A percentile compares a stretch with the other conserved stretches of the same genome.
These are phyloP conservation scores for Corydoras sp. DNA, from an alignment of 2,113 vertebrate species.

Conservation along the genomic window DNA sequence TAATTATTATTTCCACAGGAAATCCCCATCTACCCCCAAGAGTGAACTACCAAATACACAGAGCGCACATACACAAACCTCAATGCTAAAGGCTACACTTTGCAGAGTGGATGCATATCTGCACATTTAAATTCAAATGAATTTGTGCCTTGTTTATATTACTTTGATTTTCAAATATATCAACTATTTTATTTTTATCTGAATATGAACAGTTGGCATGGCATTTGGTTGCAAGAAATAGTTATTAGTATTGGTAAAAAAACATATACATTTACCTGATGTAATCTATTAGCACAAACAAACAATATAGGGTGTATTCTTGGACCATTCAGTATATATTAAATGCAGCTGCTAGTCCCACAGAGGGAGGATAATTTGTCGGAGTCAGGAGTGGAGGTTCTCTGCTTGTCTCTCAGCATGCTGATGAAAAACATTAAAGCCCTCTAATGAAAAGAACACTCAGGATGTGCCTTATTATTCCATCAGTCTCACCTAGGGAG, in stretches of 20 bases:
- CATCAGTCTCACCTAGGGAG: conserved; percentile 98
- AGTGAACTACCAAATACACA: conserved; percentile 28
- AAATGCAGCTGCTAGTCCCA: conserved; percentile 80
- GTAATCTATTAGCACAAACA: not conserved
- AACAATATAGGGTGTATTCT: conserved; percentile 10
- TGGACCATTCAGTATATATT: conserved; percentile 54
- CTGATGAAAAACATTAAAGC: conserved; percentile 95
- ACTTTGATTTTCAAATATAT: too few relatives aligned
- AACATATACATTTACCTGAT: not conserved
- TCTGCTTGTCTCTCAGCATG: conserved; percentile 89
- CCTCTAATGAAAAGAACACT: conserved; percentile 98
- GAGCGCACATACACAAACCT: conserved; percentile 18
- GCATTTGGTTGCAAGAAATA: not conserved
- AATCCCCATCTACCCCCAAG: conserved; percentile 64
- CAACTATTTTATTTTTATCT: too few relatives aligned
- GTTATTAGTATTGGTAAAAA: not conserved
- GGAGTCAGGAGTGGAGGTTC: conserved; percentile 77
- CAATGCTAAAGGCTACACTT: too few relatives aligned
- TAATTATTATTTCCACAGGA: conserved; percentile 54
- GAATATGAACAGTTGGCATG: not conserved
- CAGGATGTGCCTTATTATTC: conserved; percentile 99
- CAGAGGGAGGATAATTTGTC: conserved; percentile 78
- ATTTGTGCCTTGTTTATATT: too few relatives aligned
- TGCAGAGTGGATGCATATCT: too few relatives aligned
- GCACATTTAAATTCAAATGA: too few relatives aligned